A percentile compares a stretch with the other conserved stretches of the same genome.
Evolutionary conservation across 2,888 invertebrate genomes (phyloP).

Genomic region (Cryptophagus acutangulus): DNA sequence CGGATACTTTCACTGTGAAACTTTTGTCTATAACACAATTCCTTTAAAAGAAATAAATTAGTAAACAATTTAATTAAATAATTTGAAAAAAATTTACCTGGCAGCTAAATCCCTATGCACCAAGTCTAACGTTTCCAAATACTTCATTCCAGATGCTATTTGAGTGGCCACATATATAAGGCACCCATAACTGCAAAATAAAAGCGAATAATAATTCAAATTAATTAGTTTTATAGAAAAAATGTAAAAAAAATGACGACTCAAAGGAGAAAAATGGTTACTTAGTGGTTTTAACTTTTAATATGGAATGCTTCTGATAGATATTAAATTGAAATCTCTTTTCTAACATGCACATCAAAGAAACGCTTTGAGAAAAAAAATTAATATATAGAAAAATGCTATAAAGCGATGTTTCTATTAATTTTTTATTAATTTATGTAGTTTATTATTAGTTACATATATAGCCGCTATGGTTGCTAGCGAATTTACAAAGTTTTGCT

Average conservation of each 20-base stretch:
- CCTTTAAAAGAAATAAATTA: constrained; percentile 49
- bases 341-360: constrained; percentile 23
- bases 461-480: no score
- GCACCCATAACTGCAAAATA: constrained; percentile 65
- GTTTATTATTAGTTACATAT: no score
- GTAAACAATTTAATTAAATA: constrained; percentile 3
- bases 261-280: background rate
- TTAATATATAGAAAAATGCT: constrained; percentile 8
- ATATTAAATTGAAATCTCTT: constrained; percentile 35
- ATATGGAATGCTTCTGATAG: constrained; percentile 24
- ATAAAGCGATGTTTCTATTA: constrained; percentile 13
- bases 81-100: constrained; percentile 51
- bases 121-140: constrained; percentile 82
- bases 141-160: constrained; percentile 90
- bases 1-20: constrained; percentile 73
- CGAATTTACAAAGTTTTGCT: no score
- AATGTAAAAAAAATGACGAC: background rate
- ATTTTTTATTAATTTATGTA: no score
- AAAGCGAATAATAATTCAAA: constrained; percentile 1
- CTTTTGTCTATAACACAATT: constrained; percentile 83
- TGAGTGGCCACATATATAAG: constrained; percentile 82
- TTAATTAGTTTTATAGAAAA: constrained; percentile 2
- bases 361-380: no score
- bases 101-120: constrained; percentile 88
- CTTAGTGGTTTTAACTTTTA: constrained; percentile 5